Evolutionary conservation across 2,888 invertebrate species (phyloP).

Genomic region (Brenthis daphne): DNA sequence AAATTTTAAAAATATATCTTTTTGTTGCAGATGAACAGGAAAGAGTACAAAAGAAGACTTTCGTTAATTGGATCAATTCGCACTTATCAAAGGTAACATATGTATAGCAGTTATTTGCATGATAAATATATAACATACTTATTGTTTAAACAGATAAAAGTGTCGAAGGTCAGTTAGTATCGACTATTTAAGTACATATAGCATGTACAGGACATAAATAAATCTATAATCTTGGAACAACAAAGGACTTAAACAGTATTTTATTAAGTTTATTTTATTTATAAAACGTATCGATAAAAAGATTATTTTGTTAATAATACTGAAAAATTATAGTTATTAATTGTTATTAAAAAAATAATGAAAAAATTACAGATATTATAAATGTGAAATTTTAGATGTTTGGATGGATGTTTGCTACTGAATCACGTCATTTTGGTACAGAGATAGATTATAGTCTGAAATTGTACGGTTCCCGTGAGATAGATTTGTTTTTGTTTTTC

Average conservation of each 20-base stretch:
- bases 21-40: conserved; percentile 97
- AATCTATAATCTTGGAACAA: neutral
- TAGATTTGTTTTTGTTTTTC: too few species aligned
- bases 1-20: conserved; percentile 39
- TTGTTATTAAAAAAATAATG: too few species aligned
- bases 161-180: conserved; percentile 12
- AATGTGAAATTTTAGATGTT: too few species aligned
- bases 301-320: too few species aligned
- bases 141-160: neutral
- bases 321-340: too few species aligned
- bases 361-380: too few species aligned
- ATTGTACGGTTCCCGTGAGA: too few species aligned
- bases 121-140: neutral
- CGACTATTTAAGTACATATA: neutral
- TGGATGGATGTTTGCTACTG: too few species aligned
- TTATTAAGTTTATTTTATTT: neutral
- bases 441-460: too few species aligned
- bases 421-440: too few species aligned
- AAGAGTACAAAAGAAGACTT: conserved; percentile 99
- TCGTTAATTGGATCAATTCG: conserved; percentile 99
- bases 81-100: conserved; percentile 93
- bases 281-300: neutral
- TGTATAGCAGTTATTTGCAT: neutral
- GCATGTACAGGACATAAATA: neutral
- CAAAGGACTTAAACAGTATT: neutral